Evolutionary conservation across 2,888 invertebrate genomes (phyloP).

Genomic region (Meghimatium bilineatum): DNA sequence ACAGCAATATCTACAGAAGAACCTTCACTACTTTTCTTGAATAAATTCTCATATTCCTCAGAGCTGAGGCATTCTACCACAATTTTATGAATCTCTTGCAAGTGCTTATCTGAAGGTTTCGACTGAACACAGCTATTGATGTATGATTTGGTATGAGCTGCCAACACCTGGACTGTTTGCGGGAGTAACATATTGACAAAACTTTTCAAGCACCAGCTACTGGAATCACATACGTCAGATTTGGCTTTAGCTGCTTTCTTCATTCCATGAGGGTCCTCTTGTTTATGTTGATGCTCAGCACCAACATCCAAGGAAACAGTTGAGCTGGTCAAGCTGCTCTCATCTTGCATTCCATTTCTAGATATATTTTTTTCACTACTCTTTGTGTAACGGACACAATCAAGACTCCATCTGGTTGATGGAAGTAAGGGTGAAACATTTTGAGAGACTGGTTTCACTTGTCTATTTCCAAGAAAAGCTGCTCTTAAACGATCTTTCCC

Average conservation of each 20-base stretch:
- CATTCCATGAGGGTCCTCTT: background rate
- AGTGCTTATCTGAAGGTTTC: constrained; percentile 26
- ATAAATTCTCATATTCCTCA: constrained; percentile 23
- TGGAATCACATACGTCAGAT: background rate
- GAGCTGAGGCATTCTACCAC: constrained; percentile 10
- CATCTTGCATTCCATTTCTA: background rate
- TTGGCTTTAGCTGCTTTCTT: background rate
- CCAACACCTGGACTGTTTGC: constrained; percentile 27
- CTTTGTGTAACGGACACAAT: constrained; percentile 14
- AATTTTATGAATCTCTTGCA: constrained; percentile 30
- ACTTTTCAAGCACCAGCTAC: constrained; percentile 20
- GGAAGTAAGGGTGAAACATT: background rate
- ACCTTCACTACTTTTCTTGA: constrained; percentile 15
- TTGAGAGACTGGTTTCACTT: background rate
- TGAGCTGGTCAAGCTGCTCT: constrained; percentile 16
- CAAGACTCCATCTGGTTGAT: background rate
- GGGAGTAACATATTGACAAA: constrained; percentile 30
- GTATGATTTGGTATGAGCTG: constrained; percentile 42
- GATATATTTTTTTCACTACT: background rate
- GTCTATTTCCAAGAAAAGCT: background rate
- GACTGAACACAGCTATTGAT: constrained; percentile 31
- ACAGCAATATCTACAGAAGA: constrained; percentile 31
- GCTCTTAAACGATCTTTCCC: background rate
- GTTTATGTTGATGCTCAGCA: background rate
- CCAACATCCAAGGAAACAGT: background rate